These are phyloP conservation scores for Ornithoptera alexandrae DNA, from an alignment of 2,888 invertebrate species.

Conservation along the genomic window DNA sequence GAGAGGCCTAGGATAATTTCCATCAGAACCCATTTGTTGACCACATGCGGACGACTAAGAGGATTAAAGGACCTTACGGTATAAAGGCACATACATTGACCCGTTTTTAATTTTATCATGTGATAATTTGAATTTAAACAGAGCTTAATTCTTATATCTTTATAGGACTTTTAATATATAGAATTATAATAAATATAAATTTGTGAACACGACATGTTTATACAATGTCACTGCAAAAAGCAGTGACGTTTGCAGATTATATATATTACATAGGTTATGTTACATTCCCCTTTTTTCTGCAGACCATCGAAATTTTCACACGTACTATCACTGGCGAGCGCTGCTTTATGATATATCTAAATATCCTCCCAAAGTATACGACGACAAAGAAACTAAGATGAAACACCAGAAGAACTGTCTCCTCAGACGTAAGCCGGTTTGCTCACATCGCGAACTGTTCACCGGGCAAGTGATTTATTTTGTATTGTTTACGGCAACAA, in stretches of 20 bases:
- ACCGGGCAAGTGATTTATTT: conserved; percentile 14
- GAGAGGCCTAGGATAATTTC: conserved; percentile 14
- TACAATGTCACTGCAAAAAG: no score
- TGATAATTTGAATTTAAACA: not conserved
- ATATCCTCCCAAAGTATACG: not conserved
- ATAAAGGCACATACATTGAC: conserved; percentile 1
- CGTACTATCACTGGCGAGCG: no score
- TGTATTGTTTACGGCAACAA: conserved; percentile 21
- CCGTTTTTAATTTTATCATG: conserved; percentile 5
- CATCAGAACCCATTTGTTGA: conserved; percentile 19
- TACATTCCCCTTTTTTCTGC: no score
- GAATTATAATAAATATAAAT: no score
- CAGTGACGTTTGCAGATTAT: no score
- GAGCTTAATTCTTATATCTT: not conserved
- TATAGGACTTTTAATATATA: no score
- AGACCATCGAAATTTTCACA: no score
- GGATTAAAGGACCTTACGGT: conserved; percentile 14
- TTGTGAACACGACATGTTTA: no score
- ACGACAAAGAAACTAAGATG: not conserved
- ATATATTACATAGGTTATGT: no score
- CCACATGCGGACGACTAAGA: conserved; percentile 14
- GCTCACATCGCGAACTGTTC: conserved; percentile 8
- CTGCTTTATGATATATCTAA: not conserved
- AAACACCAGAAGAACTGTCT: not conserved
- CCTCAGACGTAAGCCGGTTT: not conserved